Percentiles rank a stretch among this genome's conserved stretches.
Conservation (phyloP, 1,140 invertebrate species). For the Aethina tumida region DNA sequence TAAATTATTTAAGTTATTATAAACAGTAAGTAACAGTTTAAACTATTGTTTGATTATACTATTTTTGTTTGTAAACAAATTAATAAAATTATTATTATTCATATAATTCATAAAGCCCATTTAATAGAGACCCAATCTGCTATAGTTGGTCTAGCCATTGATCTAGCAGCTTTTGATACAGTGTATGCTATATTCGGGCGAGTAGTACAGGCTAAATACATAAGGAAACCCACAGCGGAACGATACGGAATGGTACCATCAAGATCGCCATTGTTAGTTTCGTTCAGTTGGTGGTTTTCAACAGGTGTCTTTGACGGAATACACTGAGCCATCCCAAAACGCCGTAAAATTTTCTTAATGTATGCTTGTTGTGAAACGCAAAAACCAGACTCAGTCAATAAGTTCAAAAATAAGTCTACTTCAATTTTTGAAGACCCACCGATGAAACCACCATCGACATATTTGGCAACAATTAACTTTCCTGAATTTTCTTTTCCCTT, state of each 20-base stretch:
- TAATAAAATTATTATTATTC: no score
- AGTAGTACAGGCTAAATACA: no score
- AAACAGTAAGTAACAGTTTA: no score
- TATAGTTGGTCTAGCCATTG: slow-evolving; percentile 33
- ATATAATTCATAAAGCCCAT: slow-evolving; percentile 11
- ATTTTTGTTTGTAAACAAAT: no score
- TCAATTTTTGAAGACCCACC: slow-evolving; percentile 15
- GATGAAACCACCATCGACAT: slow-evolving; percentile 41
- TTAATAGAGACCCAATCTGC: slow-evolving; percentile 23
- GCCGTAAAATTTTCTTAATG: slow-evolving; percentile 18
- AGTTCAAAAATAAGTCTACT: slow-evolving; percentile 21
- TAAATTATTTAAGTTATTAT: no score
- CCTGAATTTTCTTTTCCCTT: slow-evolving; percentile 14
- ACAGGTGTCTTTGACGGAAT: no score
- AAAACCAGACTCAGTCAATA: slow-evolving; percentile 15
- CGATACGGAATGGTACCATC: no score
- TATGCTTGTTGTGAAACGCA: slow-evolving; percentile 22
- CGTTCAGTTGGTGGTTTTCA: no score
- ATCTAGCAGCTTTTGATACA: slow-evolving; percentile 11
- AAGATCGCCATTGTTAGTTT: no score
- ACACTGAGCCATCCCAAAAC: slow-evolving; percentile 26
- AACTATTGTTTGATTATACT: no score
- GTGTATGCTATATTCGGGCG: no score
- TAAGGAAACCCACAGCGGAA: slow-evolving; percentile 17
- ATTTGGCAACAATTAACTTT: slow-evolving; percentile 33